These are phyloP conservation scores for Candoia aspera DNA, from an alignment of 2,113 vertebrate species.

Conservation along the genomic window DNA sequence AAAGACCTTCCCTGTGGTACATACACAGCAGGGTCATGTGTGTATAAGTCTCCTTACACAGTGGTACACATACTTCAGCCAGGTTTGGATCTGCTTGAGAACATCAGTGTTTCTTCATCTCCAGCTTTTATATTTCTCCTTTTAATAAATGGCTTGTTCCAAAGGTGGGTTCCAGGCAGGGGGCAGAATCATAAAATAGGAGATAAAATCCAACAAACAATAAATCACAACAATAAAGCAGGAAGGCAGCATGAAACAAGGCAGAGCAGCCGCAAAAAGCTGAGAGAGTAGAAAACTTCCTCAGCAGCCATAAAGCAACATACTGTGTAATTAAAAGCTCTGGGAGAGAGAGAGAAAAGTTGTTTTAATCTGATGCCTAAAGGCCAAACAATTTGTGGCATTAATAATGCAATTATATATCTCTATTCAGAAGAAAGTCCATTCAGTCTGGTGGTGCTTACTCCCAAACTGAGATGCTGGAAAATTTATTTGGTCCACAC, in stretches of 20 bases:
- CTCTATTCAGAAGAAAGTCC: not conserved
- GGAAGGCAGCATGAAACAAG: not conserved
- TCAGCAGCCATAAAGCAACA: not conserved
- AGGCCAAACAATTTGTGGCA: not conserved
- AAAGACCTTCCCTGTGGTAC: not conserved
- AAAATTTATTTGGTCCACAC: not conserved
- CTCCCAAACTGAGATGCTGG: not conserved
- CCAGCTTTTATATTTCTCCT: not conserved
- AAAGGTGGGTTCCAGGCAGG: not conserved
- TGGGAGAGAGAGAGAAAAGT: not conserved
- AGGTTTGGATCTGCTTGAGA: not conserved
- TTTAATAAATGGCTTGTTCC: not conserved
- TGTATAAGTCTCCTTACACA: too few relatives aligned
- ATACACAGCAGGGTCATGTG: not conserved
- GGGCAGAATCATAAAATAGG: not conserved
- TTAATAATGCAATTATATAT: not conserved
- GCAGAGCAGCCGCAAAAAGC: not conserved
- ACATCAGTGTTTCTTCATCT: not conserved
- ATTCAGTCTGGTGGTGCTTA: not conserved
- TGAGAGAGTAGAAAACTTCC: not conserved
- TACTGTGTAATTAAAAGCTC: constrained; percentile 8
- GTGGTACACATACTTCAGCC: too few relatives aligned
- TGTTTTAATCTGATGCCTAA: constrained; percentile 1
- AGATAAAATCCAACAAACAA: not conserved
- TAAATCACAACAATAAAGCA: not conserved